Percentiles rank a stretch among this genome's conserved stretches.
These are phyloP conservation scores for Gandaritis pyraliata DNA, from an alignment of 2,888 invertebrate species.

Conservation along the genomic window DNA sequence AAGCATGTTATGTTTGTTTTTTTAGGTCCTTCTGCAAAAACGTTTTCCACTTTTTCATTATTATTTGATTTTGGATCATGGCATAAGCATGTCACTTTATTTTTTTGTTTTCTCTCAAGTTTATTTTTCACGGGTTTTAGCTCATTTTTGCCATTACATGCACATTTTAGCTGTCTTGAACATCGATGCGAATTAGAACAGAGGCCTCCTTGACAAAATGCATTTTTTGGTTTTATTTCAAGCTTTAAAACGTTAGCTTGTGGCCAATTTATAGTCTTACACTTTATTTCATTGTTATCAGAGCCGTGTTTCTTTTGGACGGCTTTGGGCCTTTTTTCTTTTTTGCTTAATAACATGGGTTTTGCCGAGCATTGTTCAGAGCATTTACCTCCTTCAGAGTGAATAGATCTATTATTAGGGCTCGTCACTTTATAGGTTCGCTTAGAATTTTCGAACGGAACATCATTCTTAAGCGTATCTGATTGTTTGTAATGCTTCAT, in stretches of 20 bases:
- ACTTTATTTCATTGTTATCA: no score
- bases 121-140: neutral
- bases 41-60: slow-evolving; percentile 13
- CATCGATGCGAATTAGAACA: slow-evolving; percentile 2
- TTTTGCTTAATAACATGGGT: no score
- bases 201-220: slow-evolving; percentile 4
- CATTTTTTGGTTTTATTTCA: slow-evolving; percentile 6
- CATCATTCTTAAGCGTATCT: slow-evolving; percentile 1
- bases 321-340: no score
- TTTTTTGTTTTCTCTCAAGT: slow-evolving; percentile 14
- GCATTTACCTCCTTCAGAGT: neutral
- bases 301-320: no score
- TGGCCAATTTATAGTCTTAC: neutral
- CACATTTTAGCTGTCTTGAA: slow-evolving; percentile 5
- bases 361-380: neutral
- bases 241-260: neutral
- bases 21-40: slow-evolving; percentile 13
- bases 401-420: slow-evolving; percentile 1
- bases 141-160: neutral
- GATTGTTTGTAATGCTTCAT: slow-evolving; percentile 9
- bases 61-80: slow-evolving; percentile 8
- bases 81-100: slow-evolving; percentile 12
- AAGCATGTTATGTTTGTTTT: neutral
- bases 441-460: slow-evolving; percentile 4
- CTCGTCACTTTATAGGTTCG: neutral